Percentiles rank a stretch among this genome's conserved stretches.
Conservation (phyloP, 1,140 invertebrate species). For the Brachionus rotundiformis region DNA sequence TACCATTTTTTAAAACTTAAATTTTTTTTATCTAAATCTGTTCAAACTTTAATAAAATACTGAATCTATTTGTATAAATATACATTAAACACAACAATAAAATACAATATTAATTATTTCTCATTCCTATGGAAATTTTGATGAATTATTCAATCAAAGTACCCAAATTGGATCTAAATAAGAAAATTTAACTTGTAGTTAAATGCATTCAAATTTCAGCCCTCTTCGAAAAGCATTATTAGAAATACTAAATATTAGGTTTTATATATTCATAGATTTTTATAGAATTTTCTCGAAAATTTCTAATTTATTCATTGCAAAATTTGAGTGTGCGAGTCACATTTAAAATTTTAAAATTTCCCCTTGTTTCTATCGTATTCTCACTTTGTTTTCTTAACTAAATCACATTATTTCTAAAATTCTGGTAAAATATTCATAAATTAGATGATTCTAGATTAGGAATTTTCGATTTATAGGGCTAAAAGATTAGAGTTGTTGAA, state of each 20-base stretch:
- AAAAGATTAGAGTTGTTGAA: neutral
- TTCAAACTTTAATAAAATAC: neutral
- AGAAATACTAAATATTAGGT: conserved; percentile 3
- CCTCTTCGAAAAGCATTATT: neutral
- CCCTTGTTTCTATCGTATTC: neutral
- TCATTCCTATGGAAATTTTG: neutral
- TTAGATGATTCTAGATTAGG: conserved; percentile 31
- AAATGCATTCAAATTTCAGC: neutral
- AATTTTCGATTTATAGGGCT: neutral
- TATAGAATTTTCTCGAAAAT: conserved; percentile 42
- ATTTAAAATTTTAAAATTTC: conserved; percentile 17
- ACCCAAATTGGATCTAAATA: neutral
- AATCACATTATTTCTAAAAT: neutral
- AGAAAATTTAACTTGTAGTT: neutral
- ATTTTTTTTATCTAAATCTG: conserved; percentile 33
- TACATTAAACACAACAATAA: too few relatives aligned
- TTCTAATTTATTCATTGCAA: conserved; percentile 46
- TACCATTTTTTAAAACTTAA: conserved; percentile 73
- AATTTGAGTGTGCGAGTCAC: neutral
- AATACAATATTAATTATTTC: too few relatives aligned
- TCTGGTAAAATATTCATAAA: neutral
- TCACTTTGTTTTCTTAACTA: neutral
- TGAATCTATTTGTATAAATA: too few relatives aligned
- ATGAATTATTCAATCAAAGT: neutral
- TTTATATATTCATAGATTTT: neutral